Evolutionary conservation across 2,888 invertebrate species (phyloP).

Genomic region (Rhamphomyia laevipes): DNA sequence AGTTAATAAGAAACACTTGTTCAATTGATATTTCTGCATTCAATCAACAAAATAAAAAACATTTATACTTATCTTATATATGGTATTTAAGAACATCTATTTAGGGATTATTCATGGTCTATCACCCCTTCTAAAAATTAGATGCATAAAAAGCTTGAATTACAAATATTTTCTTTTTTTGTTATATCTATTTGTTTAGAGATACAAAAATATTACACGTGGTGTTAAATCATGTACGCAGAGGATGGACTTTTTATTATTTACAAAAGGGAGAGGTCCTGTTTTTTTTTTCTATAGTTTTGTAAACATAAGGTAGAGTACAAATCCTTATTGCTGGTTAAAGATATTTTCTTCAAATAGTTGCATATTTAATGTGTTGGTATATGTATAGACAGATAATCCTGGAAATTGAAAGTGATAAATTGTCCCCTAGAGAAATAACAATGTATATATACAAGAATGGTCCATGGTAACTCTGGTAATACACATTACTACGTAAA

Average conservation of each 20-base stretch:
- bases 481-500: no score
- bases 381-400: slow-evolving; percentile 8
- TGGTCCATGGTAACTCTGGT: slow-evolving; percentile 1
- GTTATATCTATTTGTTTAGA: no score
- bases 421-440: slow-evolving; percentile 35
- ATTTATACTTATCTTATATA: background rate
- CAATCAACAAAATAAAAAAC: background rate
- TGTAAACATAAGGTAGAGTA: no score
- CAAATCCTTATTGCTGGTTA: no score
- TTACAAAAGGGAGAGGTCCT: no score
- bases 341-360: no score
- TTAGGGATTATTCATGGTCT: background rate
- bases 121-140: background rate
- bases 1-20: background rate
- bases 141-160: background rate
- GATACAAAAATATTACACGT: no score
- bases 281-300: no score
- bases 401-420: slow-evolving; percentile 29
- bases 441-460: slow-evolving; percentile 14
- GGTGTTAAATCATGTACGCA: no score
- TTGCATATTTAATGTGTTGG: no score
- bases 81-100: background rate
- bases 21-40: background rate
- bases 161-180: no score
- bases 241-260: no score